Conservation (phyloP, 2,888 invertebrate genomes). For the Oscheius sp. region DNA sequence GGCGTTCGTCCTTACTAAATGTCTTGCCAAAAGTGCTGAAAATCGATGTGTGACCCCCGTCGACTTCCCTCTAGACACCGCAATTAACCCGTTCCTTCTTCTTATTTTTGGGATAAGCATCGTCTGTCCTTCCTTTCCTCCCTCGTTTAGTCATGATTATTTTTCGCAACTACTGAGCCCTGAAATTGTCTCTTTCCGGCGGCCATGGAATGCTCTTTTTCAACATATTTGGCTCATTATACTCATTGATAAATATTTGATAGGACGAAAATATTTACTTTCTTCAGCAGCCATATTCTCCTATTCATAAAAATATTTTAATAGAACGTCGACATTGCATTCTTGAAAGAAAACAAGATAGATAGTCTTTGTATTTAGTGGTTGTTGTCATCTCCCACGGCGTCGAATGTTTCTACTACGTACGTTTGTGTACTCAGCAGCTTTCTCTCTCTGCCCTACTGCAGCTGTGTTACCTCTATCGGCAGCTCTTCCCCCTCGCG, state of each 20-base stretch:
- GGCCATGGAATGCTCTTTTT: not conserved
- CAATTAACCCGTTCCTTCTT: not conserved
- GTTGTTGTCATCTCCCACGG: too few species aligned
- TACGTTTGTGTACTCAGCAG: not conserved
- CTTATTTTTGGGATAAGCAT: not conserved
- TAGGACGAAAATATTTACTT: too few species aligned
- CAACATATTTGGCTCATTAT: not conserved
- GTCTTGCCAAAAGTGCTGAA: slow-evolving; percentile 17
- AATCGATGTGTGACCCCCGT: slow-evolving; percentile 27
- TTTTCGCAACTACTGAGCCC: not conserved
- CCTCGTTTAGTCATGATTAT: not conserved
- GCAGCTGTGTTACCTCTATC: not conserved
- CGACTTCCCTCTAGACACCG: slow-evolving; percentile 5
- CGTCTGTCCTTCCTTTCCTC: not conserved
- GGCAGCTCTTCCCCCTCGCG: not conserved
- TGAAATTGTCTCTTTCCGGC: not conserved
- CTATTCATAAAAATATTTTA: too few species aligned
- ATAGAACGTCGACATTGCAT: too few species aligned
- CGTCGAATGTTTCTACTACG: too few species aligned
- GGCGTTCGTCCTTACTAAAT: not conserved
- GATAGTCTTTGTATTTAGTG: too few species aligned
- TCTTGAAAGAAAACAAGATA: too few species aligned
- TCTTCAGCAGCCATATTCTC: too few species aligned
- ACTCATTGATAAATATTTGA: too few species aligned
- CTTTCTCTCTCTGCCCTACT: not conserved